Evolutionary conservation across 2,888 invertebrate species (phyloP).

Genomic region (Orchestes rusci): DNA sequence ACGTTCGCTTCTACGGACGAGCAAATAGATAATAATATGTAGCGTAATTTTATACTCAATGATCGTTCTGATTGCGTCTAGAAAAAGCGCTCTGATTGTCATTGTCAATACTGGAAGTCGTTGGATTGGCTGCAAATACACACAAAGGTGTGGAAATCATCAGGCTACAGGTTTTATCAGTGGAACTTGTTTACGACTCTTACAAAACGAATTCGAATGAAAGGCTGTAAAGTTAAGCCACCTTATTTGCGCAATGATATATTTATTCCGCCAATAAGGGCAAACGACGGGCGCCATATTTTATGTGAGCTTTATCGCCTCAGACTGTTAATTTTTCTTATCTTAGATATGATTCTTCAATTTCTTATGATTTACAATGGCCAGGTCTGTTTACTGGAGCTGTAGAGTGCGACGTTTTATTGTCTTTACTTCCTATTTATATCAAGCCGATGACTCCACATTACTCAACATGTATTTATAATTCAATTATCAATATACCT

Average conservation of each 20-base stretch:
- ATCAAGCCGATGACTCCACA: too few species aligned
- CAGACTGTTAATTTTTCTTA: conserved; percentile 16
- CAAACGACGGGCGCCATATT: conserved; percentile 24
- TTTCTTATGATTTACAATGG: conserved; percentile 17
- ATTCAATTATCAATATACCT: too few species aligned
- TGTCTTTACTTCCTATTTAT: too few species aligned
- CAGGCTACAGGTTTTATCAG: conserved; percentile 14
- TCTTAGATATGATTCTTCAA: conserved; percentile 14
- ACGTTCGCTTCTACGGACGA: conserved; percentile 17
- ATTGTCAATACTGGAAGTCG: conserved; percentile 6
- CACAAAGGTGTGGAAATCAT: conserved; percentile 22
- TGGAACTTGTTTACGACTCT: conserved; percentile 16
- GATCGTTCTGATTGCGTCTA: conserved; percentile 16
- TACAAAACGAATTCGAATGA: conserved; percentile 23
- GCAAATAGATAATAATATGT: conserved; percentile 21
- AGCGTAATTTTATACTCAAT: conserved; percentile 16
- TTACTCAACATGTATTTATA: too few species aligned
- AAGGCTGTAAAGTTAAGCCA: conserved; percentile 22
- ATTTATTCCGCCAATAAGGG: conserved; percentile 25
- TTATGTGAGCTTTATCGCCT: conserved; percentile 14
- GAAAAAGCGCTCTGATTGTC: too few species aligned
- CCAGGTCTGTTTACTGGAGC: too few species aligned
- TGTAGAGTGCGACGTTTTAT: too few species aligned
- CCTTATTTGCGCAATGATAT: conserved; percentile 24
- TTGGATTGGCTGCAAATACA: conserved; percentile 18